Evolutionary conservation across 2,113 vertebrate species (phyloP).

Genomic region (Pollimyrus isidori): DNA sequence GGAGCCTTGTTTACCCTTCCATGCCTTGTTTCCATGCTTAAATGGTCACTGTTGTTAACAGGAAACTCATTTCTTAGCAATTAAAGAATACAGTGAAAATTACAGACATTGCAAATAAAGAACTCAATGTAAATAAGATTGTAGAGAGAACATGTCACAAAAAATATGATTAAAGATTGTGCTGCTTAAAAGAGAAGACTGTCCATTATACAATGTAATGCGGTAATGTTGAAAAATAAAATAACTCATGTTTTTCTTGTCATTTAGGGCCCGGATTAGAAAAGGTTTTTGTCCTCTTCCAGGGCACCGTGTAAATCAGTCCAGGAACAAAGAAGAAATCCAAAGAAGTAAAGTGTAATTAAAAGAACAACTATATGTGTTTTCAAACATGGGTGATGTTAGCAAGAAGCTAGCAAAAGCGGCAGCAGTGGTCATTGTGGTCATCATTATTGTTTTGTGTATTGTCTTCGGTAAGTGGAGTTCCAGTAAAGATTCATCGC

Average conservation of each 20-base stretch:
- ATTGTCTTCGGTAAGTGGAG: constrained; percentile 73
- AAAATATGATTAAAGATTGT: background rate
- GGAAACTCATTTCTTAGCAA: background rate
- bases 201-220: background rate
- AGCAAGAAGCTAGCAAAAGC: constrained; percentile 65
- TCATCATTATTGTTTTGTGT: constrained; percentile 73
- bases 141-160: background rate
- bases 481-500: constrained; percentile 36
- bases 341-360: background rate
- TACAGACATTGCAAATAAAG: background rate
- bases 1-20: background rate
- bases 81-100: background rate
- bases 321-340: background rate
- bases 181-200: background rate
- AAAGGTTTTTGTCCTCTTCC: background rate
- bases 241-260: background rate
- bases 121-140: background rate
- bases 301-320: background rate
- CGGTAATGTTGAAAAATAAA: background rate
- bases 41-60: background rate
- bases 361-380: background rate
- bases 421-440: constrained; percentile 56
- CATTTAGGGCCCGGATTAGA: background rate
- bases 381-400: constrained; percentile 42
- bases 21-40: background rate